Evolutionary conservation across 2,797 vertebrate species (phyloP).

Genomic region (Malurus splendens): DNA sequence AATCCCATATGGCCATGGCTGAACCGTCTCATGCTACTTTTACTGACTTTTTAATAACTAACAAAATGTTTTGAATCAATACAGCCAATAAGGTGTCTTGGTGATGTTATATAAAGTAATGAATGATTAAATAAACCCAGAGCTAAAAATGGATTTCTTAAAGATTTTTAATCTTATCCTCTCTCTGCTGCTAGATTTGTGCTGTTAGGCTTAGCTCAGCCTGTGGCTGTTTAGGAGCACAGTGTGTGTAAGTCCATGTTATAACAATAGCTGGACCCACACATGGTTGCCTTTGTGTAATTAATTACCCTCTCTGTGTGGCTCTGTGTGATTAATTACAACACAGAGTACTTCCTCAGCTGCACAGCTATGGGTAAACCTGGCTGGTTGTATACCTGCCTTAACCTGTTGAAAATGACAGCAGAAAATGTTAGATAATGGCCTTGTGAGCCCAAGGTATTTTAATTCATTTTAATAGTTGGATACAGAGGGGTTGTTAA

Average conservation of each 20-base stretch:
- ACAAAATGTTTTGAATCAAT: slow-evolving; percentile 41
- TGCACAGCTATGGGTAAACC: neutral
- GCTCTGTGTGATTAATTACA: neutral
- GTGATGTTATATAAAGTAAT: slow-evolving; percentile 26
- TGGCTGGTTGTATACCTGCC: neutral
- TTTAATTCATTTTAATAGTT: neutral
- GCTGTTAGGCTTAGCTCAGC: neutral
- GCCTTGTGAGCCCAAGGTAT: neutral
- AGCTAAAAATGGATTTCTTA: neutral
- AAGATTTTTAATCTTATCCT: neutral
- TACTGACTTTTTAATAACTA: slow-evolving; percentile 44
- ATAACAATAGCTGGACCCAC: neutral
- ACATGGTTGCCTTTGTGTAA: neutral
- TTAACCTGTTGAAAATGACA: neutral
- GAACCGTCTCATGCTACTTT: neutral
- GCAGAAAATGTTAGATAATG: neutral
- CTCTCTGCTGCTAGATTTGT: neutral
- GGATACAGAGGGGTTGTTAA: neutral
- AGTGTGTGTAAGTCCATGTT: neutral
- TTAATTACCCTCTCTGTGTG: neutral
- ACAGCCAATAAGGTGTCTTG: slow-evolving; percentile 17
- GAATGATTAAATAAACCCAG: slow-evolving; percentile 50
- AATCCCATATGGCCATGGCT: neutral
- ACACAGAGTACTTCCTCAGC: neutral
- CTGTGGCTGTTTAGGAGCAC: neutral